phyloP scores from a whole-genome alignment of 1,140 invertebrate genomes.

The Aporrectodea caliginosa region DNA sequence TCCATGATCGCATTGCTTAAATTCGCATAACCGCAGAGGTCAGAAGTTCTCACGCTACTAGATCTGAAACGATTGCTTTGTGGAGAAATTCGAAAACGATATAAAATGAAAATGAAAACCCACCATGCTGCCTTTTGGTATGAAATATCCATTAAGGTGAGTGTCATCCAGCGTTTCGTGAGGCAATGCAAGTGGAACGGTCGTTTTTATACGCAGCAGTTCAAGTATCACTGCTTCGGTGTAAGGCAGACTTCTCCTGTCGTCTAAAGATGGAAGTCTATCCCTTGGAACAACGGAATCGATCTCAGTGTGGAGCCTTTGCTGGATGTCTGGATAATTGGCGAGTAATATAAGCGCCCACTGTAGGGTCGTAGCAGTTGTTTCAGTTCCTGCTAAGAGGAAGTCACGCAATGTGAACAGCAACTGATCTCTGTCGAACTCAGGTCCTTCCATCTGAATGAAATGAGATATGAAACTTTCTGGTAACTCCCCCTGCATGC shows the following conservation, averaged over 20 bases:
- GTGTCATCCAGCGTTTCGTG: constrained; percentile 11
- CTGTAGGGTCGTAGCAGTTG: constrained; percentile 46
- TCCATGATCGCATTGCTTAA: too few species aligned
- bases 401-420: constrained; percentile 33
- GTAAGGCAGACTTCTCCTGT: constrained; percentile 32
- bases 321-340: constrained; percentile 51
- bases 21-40: too few species aligned
- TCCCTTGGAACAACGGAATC: constrained; percentile 42
- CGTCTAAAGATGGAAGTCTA: constrained; percentile 36
- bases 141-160: too few species aligned
- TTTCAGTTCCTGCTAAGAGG: constrained; percentile 50
- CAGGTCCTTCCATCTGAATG: constrained; percentile 11
- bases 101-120: too few species aligned
- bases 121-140: too few species aligned
- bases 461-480: background rate
- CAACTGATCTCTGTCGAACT: background rate
- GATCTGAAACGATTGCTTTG: too few species aligned
- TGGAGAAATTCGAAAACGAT: too few species aligned
- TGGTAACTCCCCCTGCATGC: background rate
- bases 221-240: constrained; percentile 10
- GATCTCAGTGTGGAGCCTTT: constrained; percentile 47
- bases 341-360: constrained; percentile 51
- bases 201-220: background rate
- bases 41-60: too few species aligned
- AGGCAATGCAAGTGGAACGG: constrained; percentile 4